phyloP scores from a whole-genome alignment of 2,888 invertebrate genomes.

The Lacanobia wlatinum region DNA sequence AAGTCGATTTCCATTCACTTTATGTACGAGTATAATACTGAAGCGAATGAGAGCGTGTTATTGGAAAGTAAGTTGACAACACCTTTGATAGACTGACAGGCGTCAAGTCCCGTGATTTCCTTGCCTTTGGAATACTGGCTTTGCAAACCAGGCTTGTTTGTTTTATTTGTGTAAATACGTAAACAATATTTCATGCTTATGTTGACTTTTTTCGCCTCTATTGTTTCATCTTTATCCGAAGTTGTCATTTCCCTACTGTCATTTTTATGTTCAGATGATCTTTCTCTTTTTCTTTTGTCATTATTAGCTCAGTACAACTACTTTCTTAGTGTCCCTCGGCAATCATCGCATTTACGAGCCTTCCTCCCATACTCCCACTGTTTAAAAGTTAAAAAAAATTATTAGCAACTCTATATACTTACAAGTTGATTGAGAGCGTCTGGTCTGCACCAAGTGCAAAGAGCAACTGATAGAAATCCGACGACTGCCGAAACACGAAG shows the following conservation, averaged over 20 bases:
- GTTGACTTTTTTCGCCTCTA: slow-evolving; percentile 13
- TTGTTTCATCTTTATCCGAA: background rate
- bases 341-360: too few species aligned
- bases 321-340: too few species aligned
- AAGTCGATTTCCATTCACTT: slow-evolving; percentile 65
- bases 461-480: too few species aligned
- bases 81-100: slow-evolving; percentile 60
- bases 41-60: slow-evolving; percentile 54
- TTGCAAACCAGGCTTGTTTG: background rate
- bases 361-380: too few species aligned
- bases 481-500: background rate
- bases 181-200: slow-evolving; percentile 3
- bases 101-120: slow-evolving; percentile 48
- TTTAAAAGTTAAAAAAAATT: too few species aligned
- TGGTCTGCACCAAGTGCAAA: too few species aligned
- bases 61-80: slow-evolving; percentile 56
- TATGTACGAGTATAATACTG: slow-evolving; percentile 56
- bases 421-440: too few species aligned
- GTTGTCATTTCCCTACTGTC: background rate
- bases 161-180: slow-evolving; percentile 25
- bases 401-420: too few species aligned
- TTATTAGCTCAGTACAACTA: too few species aligned
- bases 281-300: background rate
- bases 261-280: background rate
- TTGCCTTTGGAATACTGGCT: slow-evolving; percentile 17